Percentiles rank a stretch among this genome's conserved stretches.
These are phyloP conservation scores for Nematopogon swammerdamellus DNA, from an alignment of 2,888 invertebrate genomes.

Conservation along the genomic window DNA sequence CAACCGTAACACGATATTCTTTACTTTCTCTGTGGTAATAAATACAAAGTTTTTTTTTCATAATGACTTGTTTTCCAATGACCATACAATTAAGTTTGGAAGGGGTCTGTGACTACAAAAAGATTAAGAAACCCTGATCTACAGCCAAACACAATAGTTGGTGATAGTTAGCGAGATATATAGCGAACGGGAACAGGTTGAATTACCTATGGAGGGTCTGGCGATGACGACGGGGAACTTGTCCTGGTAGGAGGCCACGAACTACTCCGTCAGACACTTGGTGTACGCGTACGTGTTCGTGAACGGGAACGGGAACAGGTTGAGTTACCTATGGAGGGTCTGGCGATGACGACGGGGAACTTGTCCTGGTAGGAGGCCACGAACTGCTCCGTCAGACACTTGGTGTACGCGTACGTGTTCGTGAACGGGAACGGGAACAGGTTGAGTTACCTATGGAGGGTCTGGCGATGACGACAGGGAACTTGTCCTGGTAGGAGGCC, in stretches of 20 bases:
- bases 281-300: constrained; percentile 96
- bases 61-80: too few species aligned
- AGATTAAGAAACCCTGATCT: too few species aligned
- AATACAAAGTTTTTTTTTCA: too few species aligned
- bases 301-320: too few species aligned
- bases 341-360: constrained; percentile 78
- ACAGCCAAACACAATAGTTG: too few species aligned
- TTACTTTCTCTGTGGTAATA: too few species aligned
- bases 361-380: constrained; percentile 67
- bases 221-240: constrained; percentile 80
- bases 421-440: too few species aligned
- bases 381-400: constrained; percentile 84
- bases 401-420: constrained; percentile 96
- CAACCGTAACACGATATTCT: too few species aligned
- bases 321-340: constrained; percentile 88
- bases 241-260: constrained; percentile 69
- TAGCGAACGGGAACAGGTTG: too few species aligned
- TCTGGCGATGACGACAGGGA: constrained; percentile 82
- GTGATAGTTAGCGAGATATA: too few species aligned
- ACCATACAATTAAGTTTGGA: too few species aligned
- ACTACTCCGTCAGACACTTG: constrained; percentile 87
- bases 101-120: too few species aligned
- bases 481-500: constrained; percentile 61
- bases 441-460: constrained; percentile 88
- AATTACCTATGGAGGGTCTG: constrained; percentile 85